Evolutionary conservation across 2,888 invertebrate species (phyloP).

Genomic region (Brachyptera risi): DNA sequence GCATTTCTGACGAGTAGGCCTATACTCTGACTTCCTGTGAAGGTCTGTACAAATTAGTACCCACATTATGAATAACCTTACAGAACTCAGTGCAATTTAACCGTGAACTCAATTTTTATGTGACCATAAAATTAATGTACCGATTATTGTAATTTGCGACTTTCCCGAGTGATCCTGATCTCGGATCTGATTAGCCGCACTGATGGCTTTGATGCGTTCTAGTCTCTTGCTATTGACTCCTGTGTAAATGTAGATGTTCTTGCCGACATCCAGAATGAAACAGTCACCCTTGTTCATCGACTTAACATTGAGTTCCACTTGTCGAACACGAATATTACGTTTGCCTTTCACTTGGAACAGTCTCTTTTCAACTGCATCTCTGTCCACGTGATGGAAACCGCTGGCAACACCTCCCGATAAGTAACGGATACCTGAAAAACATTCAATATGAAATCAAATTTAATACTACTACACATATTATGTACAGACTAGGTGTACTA

Average conservation of each 20-base stretch:
- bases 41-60: no score
- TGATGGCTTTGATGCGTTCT: constrained; percentile 78
- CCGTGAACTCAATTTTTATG: no score
- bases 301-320: constrained; percentile 66
- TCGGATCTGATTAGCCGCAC: constrained; percentile 77
- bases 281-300: constrained; percentile 91
- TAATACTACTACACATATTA: no score
- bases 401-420: constrained; percentile 77
- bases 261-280: constrained; percentile 78
- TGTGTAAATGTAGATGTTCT: constrained; percentile 72
- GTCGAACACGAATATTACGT: constrained; percentile 72
- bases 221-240: constrained; percentile 71
- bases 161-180: constrained; percentile 85
- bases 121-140: constrained; percentile 48
- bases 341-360: constrained; percentile 90
- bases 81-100: no score
- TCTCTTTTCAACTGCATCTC: constrained; percentile 65
- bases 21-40: no score
- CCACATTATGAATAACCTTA: no score
- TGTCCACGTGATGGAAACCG: constrained; percentile 83
- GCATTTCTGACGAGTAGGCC: no score
- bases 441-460: no score
- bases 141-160: constrained; percentile 69
- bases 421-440: constrained; percentile 67
- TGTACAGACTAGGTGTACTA: no score